A percentile compares a stretch with the other conserved stretches of the same genome.
These are phyloP conservation scores for Panagrolaimus sp. DNA, from an alignment of 1,140 invertebrate genomes.

Conservation along the genomic window DNA sequence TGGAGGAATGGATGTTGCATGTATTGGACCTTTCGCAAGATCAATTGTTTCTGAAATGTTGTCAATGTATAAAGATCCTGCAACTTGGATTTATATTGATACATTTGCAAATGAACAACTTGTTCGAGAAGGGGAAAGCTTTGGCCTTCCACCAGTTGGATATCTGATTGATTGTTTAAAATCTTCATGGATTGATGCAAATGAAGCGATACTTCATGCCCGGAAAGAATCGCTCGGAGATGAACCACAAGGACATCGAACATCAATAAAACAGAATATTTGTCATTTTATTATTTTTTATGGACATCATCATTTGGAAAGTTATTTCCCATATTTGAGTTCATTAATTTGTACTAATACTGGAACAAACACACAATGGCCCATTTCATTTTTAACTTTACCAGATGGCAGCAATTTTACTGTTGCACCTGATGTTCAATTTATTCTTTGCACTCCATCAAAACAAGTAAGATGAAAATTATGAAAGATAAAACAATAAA, in stretches of 20 bases:
- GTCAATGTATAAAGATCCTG: conserved; percentile 11
- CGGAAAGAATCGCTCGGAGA: not conserved
- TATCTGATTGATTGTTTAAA: conserved; percentile 33
- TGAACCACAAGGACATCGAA: not conserved
- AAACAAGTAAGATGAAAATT: conserved; percentile 19
- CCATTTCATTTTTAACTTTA: conserved; percentile 35
- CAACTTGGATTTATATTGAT: conserved; percentile 35
- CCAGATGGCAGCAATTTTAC: conserved; percentile 39
- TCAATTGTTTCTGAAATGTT: conserved; percentile 14
- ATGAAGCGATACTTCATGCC: conserved; percentile 8
- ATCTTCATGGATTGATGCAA: conserved; percentile 20
- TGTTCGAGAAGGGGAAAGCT: conserved; percentile 23
- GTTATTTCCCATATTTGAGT: conserved; percentile 30
- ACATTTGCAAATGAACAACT: conserved; percentile 35
- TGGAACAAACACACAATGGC: conserved; percentile 25
- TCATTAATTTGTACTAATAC: conserved; percentile 29
- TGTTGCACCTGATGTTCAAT: conserved; percentile 30
- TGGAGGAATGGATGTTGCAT: conserved; percentile 18
- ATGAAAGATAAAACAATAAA: conserved; percentile 8
- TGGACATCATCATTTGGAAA: conserved; percentile 31
- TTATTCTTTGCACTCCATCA: conserved; percentile 30
- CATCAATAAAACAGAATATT: conserved; percentile 5
- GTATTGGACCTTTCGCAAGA: conserved; percentile 24
- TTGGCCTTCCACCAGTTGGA: conserved; percentile 25
- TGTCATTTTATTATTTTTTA: conserved; percentile 35